Evolutionary conservation across 2,888 invertebrate species (phyloP), one percentile per base, ranked within the genome.

Genomic region (Hyppa rectilinea): DNA sequence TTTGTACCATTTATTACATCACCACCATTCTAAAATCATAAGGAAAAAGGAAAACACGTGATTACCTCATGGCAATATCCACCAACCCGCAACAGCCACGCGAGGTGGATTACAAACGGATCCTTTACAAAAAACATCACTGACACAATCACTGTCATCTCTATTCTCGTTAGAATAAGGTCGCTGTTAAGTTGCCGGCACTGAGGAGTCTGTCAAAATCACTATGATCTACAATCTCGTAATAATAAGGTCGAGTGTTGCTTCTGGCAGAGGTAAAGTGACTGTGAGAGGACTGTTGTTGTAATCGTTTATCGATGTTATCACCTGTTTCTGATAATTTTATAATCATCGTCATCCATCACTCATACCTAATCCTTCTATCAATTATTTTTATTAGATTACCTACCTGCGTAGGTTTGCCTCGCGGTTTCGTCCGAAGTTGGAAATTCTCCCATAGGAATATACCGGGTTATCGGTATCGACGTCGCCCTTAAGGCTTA

Each of bases 211-310:
- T 20, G 50, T 29, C 50, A 50, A 29, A 50, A 20, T 29, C 29
- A 50, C 50, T 50, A 50, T 50, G 50, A 29, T 50, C 50, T 50
- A 29, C 50, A 50, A 50, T 50, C 50, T 50, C 50, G 50, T 50
- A 50, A 9, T 20, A 50, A 50, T 50, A 50, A 50, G 50, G 50
- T 50, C 50, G 50, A 50, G 29, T 50, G 50, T 50, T 50, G 50
- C 50, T 50, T 29, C 29, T 29, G 50, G 7, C 29, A 50, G 9
- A 9, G 17, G 50, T 50, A 20, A 17, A 50, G 9, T 50, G 2
- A 29, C 9, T 50, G 9, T 50, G 50, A 29, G 4, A 17, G 1
- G 9, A 4, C 1, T 20, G 17, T 9, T 4, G 9, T 17, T 29
- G 50, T 29, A 29, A 50, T 50, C 50, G 50, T 29, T 2, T 1